Percentiles rank a stretch among this genome's conserved stretches.
Evolutionary conservation across 2,888 invertebrate species (phyloP).

Genomic region (Hirtodrosophila alboralis): DNA sequence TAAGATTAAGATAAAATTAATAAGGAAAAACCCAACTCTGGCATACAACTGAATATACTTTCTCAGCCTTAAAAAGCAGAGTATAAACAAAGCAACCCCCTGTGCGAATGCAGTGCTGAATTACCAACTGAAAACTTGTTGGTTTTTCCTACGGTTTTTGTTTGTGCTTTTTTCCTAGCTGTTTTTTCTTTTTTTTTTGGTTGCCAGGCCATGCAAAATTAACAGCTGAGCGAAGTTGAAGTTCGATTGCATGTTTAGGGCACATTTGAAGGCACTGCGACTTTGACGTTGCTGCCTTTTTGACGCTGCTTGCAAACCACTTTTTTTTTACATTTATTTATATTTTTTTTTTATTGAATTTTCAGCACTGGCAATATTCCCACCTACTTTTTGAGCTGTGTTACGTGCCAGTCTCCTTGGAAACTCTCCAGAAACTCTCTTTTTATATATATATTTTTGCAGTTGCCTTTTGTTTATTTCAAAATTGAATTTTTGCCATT

Average conservation of each 20-base stretch:
- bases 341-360: slow-evolving; percentile 46
- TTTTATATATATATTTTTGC: no score
- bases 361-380: slow-evolving; percentile 31
- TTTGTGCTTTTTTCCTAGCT: slow-evolving; percentile 11
- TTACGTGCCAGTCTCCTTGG: slow-evolving; percentile 38
- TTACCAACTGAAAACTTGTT: slow-evolving; percentile 50
- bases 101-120: slow-evolving; percentile 5
- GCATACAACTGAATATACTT: no score
- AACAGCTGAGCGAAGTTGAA: slow-evolving; percentile 59
- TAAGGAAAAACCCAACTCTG: no score
- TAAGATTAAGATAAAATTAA: no score
- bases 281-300: slow-evolving; percentile 16
- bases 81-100: slow-evolving; percentile 36
- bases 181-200: slow-evolving; percentile 21
- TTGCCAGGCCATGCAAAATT: slow-evolving; percentile 58
- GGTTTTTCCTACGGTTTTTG: slow-evolving; percentile 17
- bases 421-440: slow-evolving; percentile 5
- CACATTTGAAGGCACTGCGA: slow-evolving; percentile 38
- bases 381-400: slow-evolving; percentile 38
- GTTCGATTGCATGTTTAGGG: slow-evolving; percentile 66
- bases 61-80: no score
- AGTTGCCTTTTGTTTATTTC: slow-evolving; percentile 69
- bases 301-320: slow-evolving; percentile 11
- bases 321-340: slow-evolving; percentile 8
- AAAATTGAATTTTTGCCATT: slow-evolving; percentile 72